Evolutionary conservation across 2,797 vertebrate species (phyloP), one percentile per base, ranked within the genome.

Genomic region (Hippoglossus hippoglossus): DNA sequence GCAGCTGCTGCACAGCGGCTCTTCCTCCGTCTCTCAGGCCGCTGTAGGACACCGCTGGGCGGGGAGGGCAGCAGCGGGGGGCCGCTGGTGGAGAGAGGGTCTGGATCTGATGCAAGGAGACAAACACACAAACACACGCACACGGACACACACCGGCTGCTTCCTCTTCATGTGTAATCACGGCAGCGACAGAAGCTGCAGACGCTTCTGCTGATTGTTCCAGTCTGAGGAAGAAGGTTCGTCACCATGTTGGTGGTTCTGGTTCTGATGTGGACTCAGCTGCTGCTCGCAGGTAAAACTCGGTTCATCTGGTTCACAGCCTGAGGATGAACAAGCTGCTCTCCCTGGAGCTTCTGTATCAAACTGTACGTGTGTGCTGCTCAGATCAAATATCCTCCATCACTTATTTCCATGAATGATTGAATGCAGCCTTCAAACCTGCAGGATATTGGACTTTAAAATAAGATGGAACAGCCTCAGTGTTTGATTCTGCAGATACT

Each of bases 231-330:
- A 12, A 4, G 36, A 39, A 13, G 75, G 75, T 3, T 16, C 59
- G 5, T 63, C 77, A 49, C 67, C 79, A 71, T 83, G 82, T 61
- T 66, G 6, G 71, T 82, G 0, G n/a, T 66, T 26, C 19, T 71
- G 58, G 54, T 49, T 52, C 61, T 91, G 0, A 31, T 59, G 0
- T 92, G 90, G 85, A 78, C 66, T 0, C 89, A 84, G 81, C 80
- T 87, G 84, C 85, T 87, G 57, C 2, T 81, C 68, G 18, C 89
- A 89, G 90, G 90, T 92, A 70, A 80, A 52, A 22, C 5, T 44
- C 28, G 0, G 13, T 6, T 8, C 16, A 1, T 59, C 41, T 18
- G 28, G 7, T 31, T 31, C 34, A 9, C 34, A 36, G 34, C 0
- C 9, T 36, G 34, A 36, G 34, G 34, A 36, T 0, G 10, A 36